phyloP scores from a whole-genome alignment of 2,113 vertebrate species.

The Cryptotis parvus region DNA sequence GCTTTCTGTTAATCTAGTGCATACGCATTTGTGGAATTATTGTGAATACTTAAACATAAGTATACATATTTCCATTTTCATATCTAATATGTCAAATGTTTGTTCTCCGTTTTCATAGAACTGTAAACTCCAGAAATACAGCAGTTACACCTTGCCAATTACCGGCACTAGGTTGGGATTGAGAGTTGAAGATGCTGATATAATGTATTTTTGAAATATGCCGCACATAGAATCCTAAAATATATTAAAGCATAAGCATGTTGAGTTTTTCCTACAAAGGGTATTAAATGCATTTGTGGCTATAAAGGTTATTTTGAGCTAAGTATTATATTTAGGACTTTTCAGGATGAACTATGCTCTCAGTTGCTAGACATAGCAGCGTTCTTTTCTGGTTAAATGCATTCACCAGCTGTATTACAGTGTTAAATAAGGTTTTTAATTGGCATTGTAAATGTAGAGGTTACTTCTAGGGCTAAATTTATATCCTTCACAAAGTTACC shows the following conservation, averaged over 20 bases:
- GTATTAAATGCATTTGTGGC: background rate
- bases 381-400: constrained; percentile 5
- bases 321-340: constrained; percentile 26
- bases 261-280: background rate
- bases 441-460: constrained; percentile 27
- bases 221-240: background rate
- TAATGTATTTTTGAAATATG: background rate
- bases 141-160: background rate
- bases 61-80: constrained; percentile 32
- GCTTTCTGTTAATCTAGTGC: background rate
- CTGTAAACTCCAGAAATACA: constrained; percentile 26
- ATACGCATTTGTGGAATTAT: constrained; percentile 14
- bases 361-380: background rate
- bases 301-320: constrained; percentile 36
- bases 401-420: background rate
- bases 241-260: background rate
- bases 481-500: constrained; percentile 31
- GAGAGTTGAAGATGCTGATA: constrained; percentile 14
- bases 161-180: background rate
- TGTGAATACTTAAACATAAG: background rate
- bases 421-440: constrained; percentile 31
- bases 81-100: constrained; percentile 40
- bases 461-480: constrained; percentile 54
- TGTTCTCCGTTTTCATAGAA: constrained; percentile 23
- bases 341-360: constrained; percentile 7